Evolutionary conservation across 2,113 vertebrate genomes (phyloP), one percentile per base, ranked within the genome.

Genomic region (Centropristis striata): DNA sequence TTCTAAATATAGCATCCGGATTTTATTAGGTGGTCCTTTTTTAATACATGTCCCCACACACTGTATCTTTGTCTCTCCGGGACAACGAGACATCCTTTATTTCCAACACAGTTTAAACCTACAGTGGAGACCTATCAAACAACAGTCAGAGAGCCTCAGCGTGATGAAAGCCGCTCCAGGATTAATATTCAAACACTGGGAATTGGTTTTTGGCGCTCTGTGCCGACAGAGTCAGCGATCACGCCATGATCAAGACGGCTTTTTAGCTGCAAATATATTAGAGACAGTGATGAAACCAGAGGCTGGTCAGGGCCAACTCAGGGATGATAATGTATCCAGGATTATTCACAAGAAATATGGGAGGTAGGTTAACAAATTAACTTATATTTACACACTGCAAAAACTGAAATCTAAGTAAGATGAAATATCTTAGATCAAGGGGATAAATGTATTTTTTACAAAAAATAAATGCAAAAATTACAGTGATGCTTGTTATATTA

Each of bases 141-240:
- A 80, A 55, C 23, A 12, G 50, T 65, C 54, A 68, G 57, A 23
- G 36, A 37, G 58, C 57, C 75, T 72, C 47, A 65, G 66, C 50
- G 57, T 67, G 91, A 91, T 94, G 78, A 93, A 90, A 92, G 85
- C 64, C 77, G 27, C 71, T 64, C n/a, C 75, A 60, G 77, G 70
- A 91, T 93, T 87, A 93, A 92, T 94, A 92, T 92, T 92, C 90
- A 91, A 86, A 81, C 60, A 25, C 6, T 77, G 83, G 83, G 88
- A 86, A 81, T 81, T 88, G 83, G 81, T 64, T 74, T 63, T 42
- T 75, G 77, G 53, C 37, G 51, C 78, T 71, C 65, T 64, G 86
- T 69, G 90, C 88, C 90, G 86, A 86, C 86, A 80, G 50, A 77
- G 78, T 60, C 86, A 66, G 72, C 76, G 16, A 80, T 90, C 91